Conservation (phyloP, 2,888 invertebrate species). For the Callyntrura sp. region DNA sequence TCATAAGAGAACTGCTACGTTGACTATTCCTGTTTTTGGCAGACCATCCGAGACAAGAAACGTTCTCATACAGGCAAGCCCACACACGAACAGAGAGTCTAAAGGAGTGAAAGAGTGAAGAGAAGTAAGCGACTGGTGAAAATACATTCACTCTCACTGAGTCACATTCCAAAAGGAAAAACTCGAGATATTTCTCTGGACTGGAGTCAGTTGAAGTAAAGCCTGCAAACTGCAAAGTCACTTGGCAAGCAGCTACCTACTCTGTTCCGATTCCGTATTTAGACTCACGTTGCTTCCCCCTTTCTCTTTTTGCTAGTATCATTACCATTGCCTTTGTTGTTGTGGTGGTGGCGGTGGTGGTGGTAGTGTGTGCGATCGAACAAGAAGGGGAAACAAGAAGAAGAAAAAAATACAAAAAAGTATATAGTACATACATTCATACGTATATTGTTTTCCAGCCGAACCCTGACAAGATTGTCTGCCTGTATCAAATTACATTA, state of each 20-base stretch:
- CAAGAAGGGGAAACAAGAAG: slow-evolving; percentile 55
- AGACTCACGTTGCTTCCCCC: slow-evolving; percentile 59
- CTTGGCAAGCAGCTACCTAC: slow-evolving; percentile 49
- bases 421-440: no score
- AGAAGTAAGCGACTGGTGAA: background rate
- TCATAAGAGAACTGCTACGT: slow-evolving; percentile 12
- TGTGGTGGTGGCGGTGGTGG: slow-evolving; percentile 42
- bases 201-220: slow-evolving; percentile 55
- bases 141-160: slow-evolving; percentile 11
- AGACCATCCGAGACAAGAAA: slow-evolving; percentile 48
- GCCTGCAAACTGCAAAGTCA: slow-evolving; percentile 67
- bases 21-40: slow-evolving; percentile 15
- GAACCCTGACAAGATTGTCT: slow-evolving; percentile 42
- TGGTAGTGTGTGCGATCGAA: slow-evolving; percentile 39
- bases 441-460: slow-evolving; percentile 20
- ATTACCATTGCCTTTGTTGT: slow-evolving; percentile 42
- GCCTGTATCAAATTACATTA: slow-evolving; percentile 39
- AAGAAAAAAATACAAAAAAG: slow-evolving; percentile 1
- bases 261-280: slow-evolving; percentile 19
- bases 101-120: background rate
- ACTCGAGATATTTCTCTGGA: slow-evolving; percentile 40
- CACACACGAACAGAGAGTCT: background rate
- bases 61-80: background rate
- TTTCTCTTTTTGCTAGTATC: slow-evolving; percentile 23
- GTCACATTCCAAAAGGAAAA: slow-evolving; percentile 59